Percentiles rank a stretch among this genome's conserved stretches.
Evolutionary conservation across 2,797 vertebrate genomes (phyloP).

Genomic region (Sphaeramia orbicularis): DNA sequence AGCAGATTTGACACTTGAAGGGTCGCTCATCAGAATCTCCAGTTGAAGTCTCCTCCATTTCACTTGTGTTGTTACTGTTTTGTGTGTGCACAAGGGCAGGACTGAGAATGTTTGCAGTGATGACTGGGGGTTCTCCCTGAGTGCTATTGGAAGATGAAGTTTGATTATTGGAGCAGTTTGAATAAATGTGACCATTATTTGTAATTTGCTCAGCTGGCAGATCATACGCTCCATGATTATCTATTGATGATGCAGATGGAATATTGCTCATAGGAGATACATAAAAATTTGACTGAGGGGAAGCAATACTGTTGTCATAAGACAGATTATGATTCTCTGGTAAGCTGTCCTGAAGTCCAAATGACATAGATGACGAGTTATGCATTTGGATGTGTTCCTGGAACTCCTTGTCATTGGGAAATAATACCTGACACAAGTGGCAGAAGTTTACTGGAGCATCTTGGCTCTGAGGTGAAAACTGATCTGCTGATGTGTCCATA

Average conservation of each 20-base stretch:
- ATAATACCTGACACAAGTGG: slow-evolving; percentile 86
- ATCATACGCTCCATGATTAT: slow-evolving; percentile 74
- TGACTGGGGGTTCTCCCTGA: slow-evolving; percentile 74
- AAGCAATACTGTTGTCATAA: slow-evolving; percentile 80
- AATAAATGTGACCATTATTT: slow-evolving; percentile 77
- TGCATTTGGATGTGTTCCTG: slow-evolving; percentile 88
- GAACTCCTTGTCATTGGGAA: slow-evolving; percentile 83
- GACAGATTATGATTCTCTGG: slow-evolving; percentile 77
- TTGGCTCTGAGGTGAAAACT: slow-evolving; percentile 75
- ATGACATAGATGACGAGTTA: slow-evolving; percentile 83
- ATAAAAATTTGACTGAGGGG: slow-evolving; percentile 79
- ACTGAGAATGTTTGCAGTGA: slow-evolving; percentile 57
- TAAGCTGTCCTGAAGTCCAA: slow-evolving; percentile 73
- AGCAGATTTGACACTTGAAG: slow-evolving; percentile 89
- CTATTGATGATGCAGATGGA: slow-evolving; percentile 70
- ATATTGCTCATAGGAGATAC: slow-evolving; percentile 74
- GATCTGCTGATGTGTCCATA: slow-evolving; percentile 47
- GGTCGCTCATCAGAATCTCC: slow-evolving; percentile 82
- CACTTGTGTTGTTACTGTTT: slow-evolving; percentile 50
- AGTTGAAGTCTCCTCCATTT: slow-evolving; percentile 61
- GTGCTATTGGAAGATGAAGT: slow-evolving; percentile 65
- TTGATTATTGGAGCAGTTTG: slow-evolving; percentile 77
- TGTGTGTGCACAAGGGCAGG: slow-evolving; percentile 39
- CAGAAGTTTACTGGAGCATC: slow-evolving; percentile 75
- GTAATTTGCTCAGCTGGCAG: slow-evolving; percentile 59